Base-by-base conservation (phyloP, 30 jellyfish, hydroid and myxozoan genomes). In the Hydractinia symbiolongicarpus region DNA sequence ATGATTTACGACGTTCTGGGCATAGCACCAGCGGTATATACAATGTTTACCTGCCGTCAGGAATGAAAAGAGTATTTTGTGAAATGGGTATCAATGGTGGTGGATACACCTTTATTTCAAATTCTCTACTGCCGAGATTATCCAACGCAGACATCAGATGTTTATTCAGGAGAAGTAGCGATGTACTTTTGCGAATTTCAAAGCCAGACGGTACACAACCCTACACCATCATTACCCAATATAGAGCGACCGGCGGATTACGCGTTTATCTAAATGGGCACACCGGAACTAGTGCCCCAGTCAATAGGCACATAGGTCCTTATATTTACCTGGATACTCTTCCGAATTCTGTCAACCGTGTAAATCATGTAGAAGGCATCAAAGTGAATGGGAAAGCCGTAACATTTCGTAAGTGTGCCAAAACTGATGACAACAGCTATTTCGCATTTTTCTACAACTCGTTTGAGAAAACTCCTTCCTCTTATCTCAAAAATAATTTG, bases 21-120 rank as follows among this genome's bases (percentile, higher is more conserved):
- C 44, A 30, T 30, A 30, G 44, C 44, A 56, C 8, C 54, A 82
- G 89, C 58, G 91, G 91, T 8, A 15, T 56, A 6, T 75, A 83
- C 58, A 62, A 73, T 53, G 54, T 83, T 40, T 58, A n/a, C 8
- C 79, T 83, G 9, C 85, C 84, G 55, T 60, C 82, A 9, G 91
- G 91, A 44, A n/a, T 49, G 20, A 40, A 72, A 49, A 81, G 52
- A 11, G 91, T 83, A 49, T 83, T 55, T 49, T 83, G 91, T 58
- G 91, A 83, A 40, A 83, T 83, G 91, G 91, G 53, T n/a, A 83
- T 68, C 4, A 83, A 83, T 21, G 91, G 91, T 5, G 91, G 91
- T 14, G 86, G 85, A 4, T 83, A 83, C 72, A 83, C 91, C 19
- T 83, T 83, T 73, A 52, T 83, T 54, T 68, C 91, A 13, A 55